phyloP scores from a whole-genome alignment of 2,113 vertebrate genomes.

The Carassius gibelio region DNA sequence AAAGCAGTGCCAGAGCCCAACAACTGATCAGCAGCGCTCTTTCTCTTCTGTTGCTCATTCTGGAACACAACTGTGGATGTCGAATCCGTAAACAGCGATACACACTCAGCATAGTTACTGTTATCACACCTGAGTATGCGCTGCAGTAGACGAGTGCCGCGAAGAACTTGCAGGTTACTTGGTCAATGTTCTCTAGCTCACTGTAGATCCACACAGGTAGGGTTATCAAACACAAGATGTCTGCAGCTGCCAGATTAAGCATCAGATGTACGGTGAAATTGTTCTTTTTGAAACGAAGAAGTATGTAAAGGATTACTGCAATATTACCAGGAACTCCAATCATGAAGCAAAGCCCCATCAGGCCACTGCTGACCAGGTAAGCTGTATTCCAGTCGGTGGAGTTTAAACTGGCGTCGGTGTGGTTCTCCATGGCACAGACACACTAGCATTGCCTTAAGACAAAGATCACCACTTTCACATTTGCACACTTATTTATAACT shows the following conservation, averaged over 20 bases:
- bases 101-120: constrained; percentile 69
- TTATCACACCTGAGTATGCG: constrained; percentile 71
- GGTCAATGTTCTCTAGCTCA: constrained; percentile 41
- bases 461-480: neutral
- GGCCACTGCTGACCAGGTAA: constrained; percentile 24
- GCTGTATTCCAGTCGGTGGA: neutral
- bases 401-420: neutral
- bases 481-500: neutral
- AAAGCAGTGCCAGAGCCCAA: constrained; percentile 43
- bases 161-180: constrained; percentile 63
- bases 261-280: constrained; percentile 69
- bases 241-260: constrained; percentile 72
- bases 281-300: constrained; percentile 61
- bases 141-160: constrained; percentile 65
- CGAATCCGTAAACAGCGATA: constrained; percentile 68
- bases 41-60: constrained; percentile 49
- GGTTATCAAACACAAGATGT: constrained; percentile 71
- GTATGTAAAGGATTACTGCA: constrained; percentile 66
- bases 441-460: neutral
- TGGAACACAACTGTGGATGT: constrained; percentile 63
- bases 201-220: constrained; percentile 74
- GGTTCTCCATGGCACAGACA: neutral
- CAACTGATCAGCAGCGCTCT: constrained; percentile 55
- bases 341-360: constrained; percentile 57
- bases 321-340: constrained; percentile 73